Evolutionary conservation across 1,140 invertebrate species (phyloP), one percentile per base, ranked within the genome.

Genomic region (Drosophila murphyi): DNA sequence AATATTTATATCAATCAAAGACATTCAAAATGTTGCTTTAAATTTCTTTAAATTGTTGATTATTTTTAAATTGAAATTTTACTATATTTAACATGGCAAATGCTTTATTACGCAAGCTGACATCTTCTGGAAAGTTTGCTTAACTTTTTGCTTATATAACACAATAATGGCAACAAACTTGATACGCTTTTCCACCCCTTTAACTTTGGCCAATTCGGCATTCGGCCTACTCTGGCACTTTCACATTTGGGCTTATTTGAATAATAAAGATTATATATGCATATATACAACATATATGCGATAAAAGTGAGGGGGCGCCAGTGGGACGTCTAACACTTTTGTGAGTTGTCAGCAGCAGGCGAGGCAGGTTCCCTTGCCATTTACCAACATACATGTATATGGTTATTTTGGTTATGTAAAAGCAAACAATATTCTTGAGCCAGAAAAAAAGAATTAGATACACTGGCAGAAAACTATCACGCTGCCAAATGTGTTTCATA

Each of bases 221-320:
- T 0, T 34, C 52, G 43, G 63, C 41, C 47, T 48, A 37, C 12
- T 32, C 54, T 65, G 29, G 28, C 52, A 45, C 57, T 54, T 59
- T 45, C 54, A 3, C 60, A 52, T 62, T 57, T 41, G 47, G 47
- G 47, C 72, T 62, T 78, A 87, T 87, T 87, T 88, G 83, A 87
- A 87, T 87, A 88, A 88, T 88, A 82, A 82, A 74, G 82, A 88
- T 88, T 88, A 69, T 56, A 43, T 59, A 50, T 12, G n/a, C 3
- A 28, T 48, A 32, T 48, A 39, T 34, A 47, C 39, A 43, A 43
- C 39, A 43, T 43, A 7, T 7, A 51, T n/a, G 20, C 20, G 20
- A 20, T 20, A 20, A 20, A 31, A 41, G 32, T 7, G 3, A 52
- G 8, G 5, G 10, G 2, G 55, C 4, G n/a, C 29, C 39, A 43